These are phyloP conservation scores for Myrmophylax atrothorax DNA, from an alignment of 2,113 vertebrate genomes.

Conservation along the genomic window DNA sequence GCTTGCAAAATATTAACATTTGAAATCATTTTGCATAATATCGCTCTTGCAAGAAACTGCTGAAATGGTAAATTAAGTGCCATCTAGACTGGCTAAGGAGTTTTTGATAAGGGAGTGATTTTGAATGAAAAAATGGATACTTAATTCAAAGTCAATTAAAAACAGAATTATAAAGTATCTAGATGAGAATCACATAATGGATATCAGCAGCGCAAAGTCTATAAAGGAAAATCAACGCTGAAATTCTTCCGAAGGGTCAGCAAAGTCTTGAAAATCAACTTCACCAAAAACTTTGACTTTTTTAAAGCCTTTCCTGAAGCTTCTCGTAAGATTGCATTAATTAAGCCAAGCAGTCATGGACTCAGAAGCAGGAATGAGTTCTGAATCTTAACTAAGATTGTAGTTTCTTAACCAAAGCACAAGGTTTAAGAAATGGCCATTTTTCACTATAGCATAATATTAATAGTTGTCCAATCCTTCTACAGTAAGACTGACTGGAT, in stretches of 20 bases:
- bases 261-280: slow-evolving; percentile 23
- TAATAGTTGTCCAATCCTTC: background rate
- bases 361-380: background rate
- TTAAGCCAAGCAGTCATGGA: background rate
- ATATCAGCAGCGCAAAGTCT: slow-evolving; percentile 42
- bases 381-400: slow-evolving; percentile 6
- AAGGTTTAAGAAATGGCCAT: background rate
- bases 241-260: slow-evolving; percentile 52
- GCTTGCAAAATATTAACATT: slow-evolving; percentile 44
- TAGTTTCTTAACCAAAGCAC: background rate
- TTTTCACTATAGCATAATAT: background rate
- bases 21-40: background rate
- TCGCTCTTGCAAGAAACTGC: background rate
- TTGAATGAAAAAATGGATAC: slow-evolving; percentile 41
- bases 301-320: slow-evolving; percentile 2
- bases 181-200: slow-evolving; percentile 49
- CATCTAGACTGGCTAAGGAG: slow-evolving; percentile 35
- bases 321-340: slow-evolving; percentile 13
- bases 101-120: slow-evolving; percentile 58
- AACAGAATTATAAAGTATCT: slow-evolving; percentile 52
- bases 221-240: slow-evolving; percentile 46
- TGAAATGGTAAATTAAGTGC: slow-evolving; percentile 62
- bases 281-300: background rate
- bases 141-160: slow-evolving; percentile 66
- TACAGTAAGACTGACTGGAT: background rate